Evolutionary conservation across 1,140 invertebrate species (phyloP), one percentile per base, ranked within the genome.

Genomic region (Harlomillsia oculata): DNA sequence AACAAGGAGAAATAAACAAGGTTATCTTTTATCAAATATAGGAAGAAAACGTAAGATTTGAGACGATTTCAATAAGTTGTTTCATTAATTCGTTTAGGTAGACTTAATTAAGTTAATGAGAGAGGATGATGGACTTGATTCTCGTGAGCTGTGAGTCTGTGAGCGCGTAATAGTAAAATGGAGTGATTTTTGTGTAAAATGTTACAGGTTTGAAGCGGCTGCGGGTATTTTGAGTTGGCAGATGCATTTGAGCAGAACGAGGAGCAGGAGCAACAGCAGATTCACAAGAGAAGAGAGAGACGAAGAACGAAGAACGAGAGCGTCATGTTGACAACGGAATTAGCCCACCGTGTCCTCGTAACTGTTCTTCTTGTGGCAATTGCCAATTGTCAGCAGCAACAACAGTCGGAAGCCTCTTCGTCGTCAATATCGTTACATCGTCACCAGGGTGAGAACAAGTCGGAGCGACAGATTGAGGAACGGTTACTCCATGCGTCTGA

Each of bases 311-410:
- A 26, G 21, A 40, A 25, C 28, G 44, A 54, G 21, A n/a, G n/a
- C n/a, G n/a, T n/a, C n/a, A 59, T 62, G 60, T 49, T 62, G 50
- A 50, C 43, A 62, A 58, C 60, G 46, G 52, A 56, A 30, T 37
- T 57, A 62, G 37, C 51, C 20, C 50, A 56, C 60, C 60, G 60
- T 62, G 52, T 62, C 60, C 34, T 56, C 26, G 49, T 62, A 62
- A 62, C 56, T 58, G 60, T 55, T 40, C 28, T 56, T 16, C 57
- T 54, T 18, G 28, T 48, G 32, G 5, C 37, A 5, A 20, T 52
- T 37, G n/a, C 11, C 36, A 40, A 37, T 48, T 32, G 11, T 5
- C 32, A 46, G 44, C 25, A 32, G 45, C 6, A 48, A 29, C 36
- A 32, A 32, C 20, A 32, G 34, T 32, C 21, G 45, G 45, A 30